Evolutionary conservation across 2,888 invertebrate genomes (phyloP).

Genomic region (Apocheima hispidaria): DNA sequence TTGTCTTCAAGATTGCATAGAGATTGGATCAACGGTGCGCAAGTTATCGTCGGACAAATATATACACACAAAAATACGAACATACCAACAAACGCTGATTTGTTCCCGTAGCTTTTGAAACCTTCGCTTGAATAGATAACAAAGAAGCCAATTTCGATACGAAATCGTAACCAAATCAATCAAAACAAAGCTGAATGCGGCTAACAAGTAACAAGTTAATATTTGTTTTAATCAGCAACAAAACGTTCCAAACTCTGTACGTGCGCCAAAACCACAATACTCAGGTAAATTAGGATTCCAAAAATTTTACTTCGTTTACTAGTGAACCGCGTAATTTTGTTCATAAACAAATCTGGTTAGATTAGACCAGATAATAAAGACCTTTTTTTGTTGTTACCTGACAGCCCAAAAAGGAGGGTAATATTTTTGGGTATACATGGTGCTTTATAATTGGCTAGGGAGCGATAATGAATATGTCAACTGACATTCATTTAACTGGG

Average conservation of each 20-base stretch:
- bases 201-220: constrained; percentile 48
- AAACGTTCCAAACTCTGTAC: constrained; percentile 37
- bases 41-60: too few species aligned
- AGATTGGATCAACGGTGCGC: too few species aligned
- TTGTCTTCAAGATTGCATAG: too few species aligned
- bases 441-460: too few species aligned
- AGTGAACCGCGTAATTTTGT: constrained; percentile 31
- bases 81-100: too few species aligned
- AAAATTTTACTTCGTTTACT: constrained; percentile 1
- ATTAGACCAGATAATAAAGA: background rate
- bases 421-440: too few species aligned
- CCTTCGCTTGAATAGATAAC: background rate
- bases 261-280: constrained; percentile 25
- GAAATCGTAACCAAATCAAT: constrained; percentile 33
- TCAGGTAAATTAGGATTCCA: constrained; percentile 16
- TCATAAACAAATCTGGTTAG: constrained; percentile 47
- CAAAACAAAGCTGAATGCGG: constrained; percentile 32
- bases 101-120: background rate
- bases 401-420: too few species aligned
- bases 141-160: constrained; percentile 6
- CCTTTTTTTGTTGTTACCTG: too few species aligned
- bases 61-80: too few species aligned
- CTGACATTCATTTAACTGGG: too few species aligned
- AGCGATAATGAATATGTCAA: too few species aligned
- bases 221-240: constrained; percentile 47